Evolutionary conservation across 2,113 vertebrate species (phyloP), one percentile per base, ranked within the genome.

Genomic region (Lepidothrix coronata): DNA sequence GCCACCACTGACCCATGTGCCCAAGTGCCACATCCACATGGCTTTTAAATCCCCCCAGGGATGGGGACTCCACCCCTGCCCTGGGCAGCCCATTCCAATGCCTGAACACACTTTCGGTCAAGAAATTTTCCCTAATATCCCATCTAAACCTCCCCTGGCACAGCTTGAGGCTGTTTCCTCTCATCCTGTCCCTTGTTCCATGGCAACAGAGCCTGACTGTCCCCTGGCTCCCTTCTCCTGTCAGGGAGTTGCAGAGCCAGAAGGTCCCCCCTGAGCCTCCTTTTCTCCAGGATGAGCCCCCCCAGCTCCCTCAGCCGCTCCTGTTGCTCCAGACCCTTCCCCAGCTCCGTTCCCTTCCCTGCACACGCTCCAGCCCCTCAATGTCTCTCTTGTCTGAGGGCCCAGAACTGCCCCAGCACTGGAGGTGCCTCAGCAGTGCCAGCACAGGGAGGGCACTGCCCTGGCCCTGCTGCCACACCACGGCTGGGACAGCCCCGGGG

Each of bases 121-220:
- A 22, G 25, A 12, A 35, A 27, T 33, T 59, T 14, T 22, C 11
- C 16, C 20, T 15, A 41, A 1, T 79, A 9, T 48, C 30, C n/a
- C 17, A 0, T 5, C 30, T 25, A 6, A 4, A 0, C 2, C 7
- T 78, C 0, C 17, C 11, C 27, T 2, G 1, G 2, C 6, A 11
- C 63, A 57, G 0, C 12, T 9, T 48, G 41, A 14, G 41, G 41
- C 14, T 0, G 0, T 48, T 39, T 9, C 49, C 41, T 48, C 70
- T 48, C 6, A 14, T 65, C 59, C 70, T 74, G 41, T 57, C n/a
- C 49, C 41, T 25, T 48, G 41, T n/a, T n/a, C 58, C 59, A 41
- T 39, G 39, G 7, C 2, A 73, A 28, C 39, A 84, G 11, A 74
- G 41, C n/a, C 28, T 1, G 12, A 48, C 14, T 22, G 18, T 10